Percentiles rank a stretch among this genome's conserved stretches.
Conservation (phyloP, 2,888 invertebrate genomes). For the Cheilosia variabilis region DNA sequence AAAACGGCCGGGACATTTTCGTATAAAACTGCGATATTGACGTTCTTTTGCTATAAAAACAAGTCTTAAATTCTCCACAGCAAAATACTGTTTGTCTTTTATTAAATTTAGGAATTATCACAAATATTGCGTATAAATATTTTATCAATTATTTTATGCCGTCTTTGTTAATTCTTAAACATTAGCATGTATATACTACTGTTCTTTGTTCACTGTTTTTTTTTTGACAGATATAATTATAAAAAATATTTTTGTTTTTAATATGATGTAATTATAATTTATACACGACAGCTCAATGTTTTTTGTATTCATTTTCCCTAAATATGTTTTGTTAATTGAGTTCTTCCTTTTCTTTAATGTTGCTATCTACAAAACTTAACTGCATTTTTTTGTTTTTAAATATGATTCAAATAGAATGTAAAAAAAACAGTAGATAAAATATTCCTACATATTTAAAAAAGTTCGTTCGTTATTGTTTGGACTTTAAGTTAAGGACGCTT, state of each 20-base stretch:
- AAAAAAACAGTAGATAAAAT: conserved; percentile 38
- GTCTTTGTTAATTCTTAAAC: conserved; percentile 46
- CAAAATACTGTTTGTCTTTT: conserved; percentile 52
- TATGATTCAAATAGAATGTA: conserved; percentile 27
- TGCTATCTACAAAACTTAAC: conserved; percentile 58
- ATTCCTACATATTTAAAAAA: conserved; percentile 33
- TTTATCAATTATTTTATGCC: conserved; percentile 58
- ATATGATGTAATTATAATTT: conserved; percentile 7
- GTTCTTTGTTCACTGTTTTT: conserved; percentile 36
- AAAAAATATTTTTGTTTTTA: conserved; percentile 52
- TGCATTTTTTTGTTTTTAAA: conserved; percentile 9
- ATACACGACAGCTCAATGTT: conserved; percentile 38
- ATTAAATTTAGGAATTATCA: conserved; percentile 70
- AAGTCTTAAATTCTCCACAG: conserved; percentile 22
- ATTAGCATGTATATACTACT: conserved; percentile 14
- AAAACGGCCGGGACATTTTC: too few relatives aligned
- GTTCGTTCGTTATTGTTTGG: conserved; percentile 37
- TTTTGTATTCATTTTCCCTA: conserved; percentile 14
- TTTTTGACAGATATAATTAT: conserved; percentile 51
- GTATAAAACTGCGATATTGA: too few relatives aligned
- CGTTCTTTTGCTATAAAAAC: background rate
- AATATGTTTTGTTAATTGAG: conserved; percentile 27
- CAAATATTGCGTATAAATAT: conserved; percentile 75
- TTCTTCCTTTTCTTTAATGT: conserved; percentile 14
- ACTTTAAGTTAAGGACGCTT: conserved; percentile 51